Percentiles rank a stretch among this genome's conserved stretches.
These are phyloP conservation scores for Philereme vetulata DNA, from an alignment of 2,888 invertebrate species.

Conservation along the genomic window DNA sequence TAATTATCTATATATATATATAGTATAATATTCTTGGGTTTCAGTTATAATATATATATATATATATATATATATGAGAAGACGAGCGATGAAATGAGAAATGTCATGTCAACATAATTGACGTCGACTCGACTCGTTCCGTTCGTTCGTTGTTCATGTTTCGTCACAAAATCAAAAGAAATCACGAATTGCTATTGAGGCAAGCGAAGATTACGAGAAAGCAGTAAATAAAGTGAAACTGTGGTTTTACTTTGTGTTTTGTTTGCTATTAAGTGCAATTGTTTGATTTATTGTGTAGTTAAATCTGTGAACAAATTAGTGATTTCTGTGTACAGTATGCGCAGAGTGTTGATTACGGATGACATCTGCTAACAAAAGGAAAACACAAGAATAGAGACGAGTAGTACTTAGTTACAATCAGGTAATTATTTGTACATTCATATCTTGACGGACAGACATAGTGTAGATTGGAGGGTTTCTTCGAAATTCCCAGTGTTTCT, in stretches of 20 bases:
- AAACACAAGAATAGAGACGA: constrained; percentile 61
- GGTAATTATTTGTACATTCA: constrained; percentile 48
- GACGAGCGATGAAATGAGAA: too few species aligned
- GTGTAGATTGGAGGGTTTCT: not conserved
- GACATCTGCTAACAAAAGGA: constrained; percentile 78
- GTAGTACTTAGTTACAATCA: constrained; percentile 43
- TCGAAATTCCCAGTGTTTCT: constrained; percentile 1
- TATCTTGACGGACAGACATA: constrained; percentile 11
- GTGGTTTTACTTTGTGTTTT: constrained; percentile 53
- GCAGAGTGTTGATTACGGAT: constrained; percentile 78
- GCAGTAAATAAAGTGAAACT: constrained; percentile 48
- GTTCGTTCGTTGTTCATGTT: constrained; percentile 10
- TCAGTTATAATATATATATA: too few species aligned
- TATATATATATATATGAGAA: too few species aligned
- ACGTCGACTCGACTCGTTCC: not conserved
- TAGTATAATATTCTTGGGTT: too few species aligned
- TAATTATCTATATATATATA: too few species aligned
- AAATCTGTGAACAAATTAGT: constrained; percentile 59
- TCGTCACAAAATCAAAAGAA: constrained; percentile 39
- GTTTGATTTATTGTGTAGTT: constrained; percentile 51
- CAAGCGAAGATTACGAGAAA: constrained; percentile 46
- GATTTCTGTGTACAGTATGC: constrained; percentile 76
- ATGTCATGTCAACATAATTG: too few species aligned
- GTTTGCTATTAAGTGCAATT: constrained; percentile 41
- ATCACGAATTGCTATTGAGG: constrained; percentile 45